These are phyloP conservation scores for Mirza zaza DNA, from an alignment of 2,113 vertebrate species.

Conservation along the genomic window DNA sequence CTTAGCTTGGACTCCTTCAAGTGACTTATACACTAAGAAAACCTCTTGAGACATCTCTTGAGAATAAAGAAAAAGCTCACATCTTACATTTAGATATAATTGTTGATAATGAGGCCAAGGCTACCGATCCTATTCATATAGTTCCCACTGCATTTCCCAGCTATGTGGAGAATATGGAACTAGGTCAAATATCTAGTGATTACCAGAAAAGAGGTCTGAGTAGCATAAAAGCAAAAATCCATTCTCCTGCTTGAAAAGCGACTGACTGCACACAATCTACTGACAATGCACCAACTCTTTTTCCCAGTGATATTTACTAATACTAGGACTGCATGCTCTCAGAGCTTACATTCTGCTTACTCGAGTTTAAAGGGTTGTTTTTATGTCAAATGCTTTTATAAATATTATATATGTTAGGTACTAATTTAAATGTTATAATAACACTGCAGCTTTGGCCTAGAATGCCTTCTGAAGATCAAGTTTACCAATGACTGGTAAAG, in stretches of 20 bases:
- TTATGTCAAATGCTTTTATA: neutral
- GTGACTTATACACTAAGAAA: neutral
- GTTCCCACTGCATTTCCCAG: neutral
- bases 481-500: neutral
- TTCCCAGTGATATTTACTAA: neutral
- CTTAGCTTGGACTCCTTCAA: neutral
- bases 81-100: neutral
- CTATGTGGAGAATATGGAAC: neutral
- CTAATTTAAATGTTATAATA: neutral
- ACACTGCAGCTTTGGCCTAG: neutral
- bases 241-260: neutral
- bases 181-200: neutral
- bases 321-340: neutral
- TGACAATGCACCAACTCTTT: neutral
- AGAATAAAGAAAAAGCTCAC: neutral
- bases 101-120: conserved; percentile 14
- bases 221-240: neutral
- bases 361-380: neutral
- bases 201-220: neutral
- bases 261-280: neutral
- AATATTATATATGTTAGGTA: neutral
- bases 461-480: neutral
- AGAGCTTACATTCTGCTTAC: neutral
- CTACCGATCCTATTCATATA: neutral
- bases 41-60: neutral